Evolutionary conservation across 2,888 invertebrate genomes (phyloP), one percentile per base, ranked within the genome.

Genomic region (Apoderus coryli): DNA sequence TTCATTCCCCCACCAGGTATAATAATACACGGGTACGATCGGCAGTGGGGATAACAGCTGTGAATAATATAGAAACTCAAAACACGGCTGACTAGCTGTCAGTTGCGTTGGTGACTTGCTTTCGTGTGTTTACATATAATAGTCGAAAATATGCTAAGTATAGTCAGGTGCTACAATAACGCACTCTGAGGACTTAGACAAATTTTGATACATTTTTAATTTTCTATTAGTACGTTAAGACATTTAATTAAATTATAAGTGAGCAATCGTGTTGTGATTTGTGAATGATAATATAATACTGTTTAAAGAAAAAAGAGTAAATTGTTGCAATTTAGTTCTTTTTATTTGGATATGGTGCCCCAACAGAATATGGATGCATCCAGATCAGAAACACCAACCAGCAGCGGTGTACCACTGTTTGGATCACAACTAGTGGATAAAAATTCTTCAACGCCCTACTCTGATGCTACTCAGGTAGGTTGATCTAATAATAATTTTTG

Each of bases 381-480:
- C 33, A 46, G 55, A 41, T 54, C 55, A 32, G 56, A 54, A 36
- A 54, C 50, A 40, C 53, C 54, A n/a, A 49, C 71, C 32, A 65
- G 67, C 52, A 69, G 67, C 57, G 70, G 69, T 48, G 63, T 67
- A 45, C 73, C 76, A 43, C 67, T 81, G 53, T 92, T 92, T 63
- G 90, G 92, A 47, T 92, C 90, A 34, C 80, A 85, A 59, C 69
- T 79, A 50, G 80, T 93, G 60, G 79, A 82, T 65, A 78, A 84
- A 61, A 80, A 82, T 59, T 90, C 92, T 16, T 68, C 76, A 31
- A 95, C 93, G 36, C 95, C 95, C 36, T 96, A 96, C 66, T 86
- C 92, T 53, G 95, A 96, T 69, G 95, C 95, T 40, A 96, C 95
- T 49, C 84, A 86, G 84, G 88, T 88, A 67, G 76, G 73, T 64